Percentiles rank a stretch among this genome's conserved stretches.
These are phyloP conservation scores for Cancer borealis DNA, from an alignment of 2,888 invertebrate species.

Conservation along the genomic window DNA sequence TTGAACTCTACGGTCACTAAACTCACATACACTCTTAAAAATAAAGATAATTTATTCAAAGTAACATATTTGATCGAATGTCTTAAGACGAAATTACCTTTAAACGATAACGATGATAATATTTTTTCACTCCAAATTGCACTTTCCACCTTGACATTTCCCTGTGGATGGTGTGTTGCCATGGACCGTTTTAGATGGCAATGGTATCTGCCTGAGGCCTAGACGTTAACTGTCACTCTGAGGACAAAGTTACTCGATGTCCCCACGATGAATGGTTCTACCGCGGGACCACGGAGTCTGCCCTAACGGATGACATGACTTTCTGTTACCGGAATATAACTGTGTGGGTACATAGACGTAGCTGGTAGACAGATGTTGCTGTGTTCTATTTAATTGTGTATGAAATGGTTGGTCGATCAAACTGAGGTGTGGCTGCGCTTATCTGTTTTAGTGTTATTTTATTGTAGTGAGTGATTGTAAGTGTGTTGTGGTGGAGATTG, in stretches of 20 bases:
- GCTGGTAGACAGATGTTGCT: neutral
- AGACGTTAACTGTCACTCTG: slow-evolving; percentile 20
- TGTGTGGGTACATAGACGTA: neutral
- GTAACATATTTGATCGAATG: neutral
- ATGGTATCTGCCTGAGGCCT: neutral
- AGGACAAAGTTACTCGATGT: slow-evolving; percentile 10
- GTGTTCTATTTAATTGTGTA: neutral
- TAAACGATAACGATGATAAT: neutral
- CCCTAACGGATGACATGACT: neutral
- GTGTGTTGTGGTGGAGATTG: too few relatives aligned
- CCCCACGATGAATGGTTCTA: slow-evolving; percentile 9
- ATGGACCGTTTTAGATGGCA: slow-evolving; percentile 20
- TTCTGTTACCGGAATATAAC: slow-evolving; percentile 3
- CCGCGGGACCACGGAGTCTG: neutral
- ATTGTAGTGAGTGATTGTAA: too few relatives aligned
- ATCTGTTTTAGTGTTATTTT: too few relatives aligned
- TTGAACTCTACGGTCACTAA: neutral
- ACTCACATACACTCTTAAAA: too few relatives aligned
- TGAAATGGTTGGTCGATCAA: neutral
- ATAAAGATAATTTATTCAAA: too few relatives aligned
- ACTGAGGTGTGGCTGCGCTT: too few relatives aligned
- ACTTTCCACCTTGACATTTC: neutral
- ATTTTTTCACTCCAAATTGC: slow-evolving; percentile 1
- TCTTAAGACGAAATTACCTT: neutral
- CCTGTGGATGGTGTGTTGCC: neutral